Conservation (phyloP, 2,113 vertebrate genomes). For the Vulpes lagopus region DNA sequence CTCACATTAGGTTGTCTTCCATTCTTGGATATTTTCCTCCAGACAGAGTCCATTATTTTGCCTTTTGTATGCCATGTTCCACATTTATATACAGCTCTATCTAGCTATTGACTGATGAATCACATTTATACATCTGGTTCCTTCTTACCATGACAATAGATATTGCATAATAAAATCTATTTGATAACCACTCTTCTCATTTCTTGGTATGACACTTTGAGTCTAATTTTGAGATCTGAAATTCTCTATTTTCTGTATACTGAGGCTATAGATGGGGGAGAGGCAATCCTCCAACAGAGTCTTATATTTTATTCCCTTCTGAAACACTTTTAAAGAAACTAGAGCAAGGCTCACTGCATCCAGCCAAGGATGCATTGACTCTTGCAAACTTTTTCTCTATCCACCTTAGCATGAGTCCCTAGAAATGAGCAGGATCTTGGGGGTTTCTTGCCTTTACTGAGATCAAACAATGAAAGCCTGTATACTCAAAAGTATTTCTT, state of each 20-base stretch:
- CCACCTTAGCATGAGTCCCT: background rate
- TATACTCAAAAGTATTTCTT: background rate
- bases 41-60: background rate
- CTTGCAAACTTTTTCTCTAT: background rate
- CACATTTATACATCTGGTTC: background rate
- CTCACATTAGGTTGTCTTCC: background rate
- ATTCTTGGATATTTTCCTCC: background rate
- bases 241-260: background rate
- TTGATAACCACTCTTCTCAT: background rate
- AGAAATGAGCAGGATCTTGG: background rate
- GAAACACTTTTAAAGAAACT: background rate
- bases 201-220: background rate
- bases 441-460: background rate
- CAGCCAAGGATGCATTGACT: background rate
- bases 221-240: background rate
- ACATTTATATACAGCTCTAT: background rate
- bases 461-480: background rate
- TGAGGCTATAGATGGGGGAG: background rate
- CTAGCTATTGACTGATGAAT: background rate
- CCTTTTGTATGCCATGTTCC: background rate
- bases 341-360: background rate
- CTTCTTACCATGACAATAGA: background rate
- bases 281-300: background rate
- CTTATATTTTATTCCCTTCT: background rate
- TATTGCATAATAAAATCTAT: background rate